Evolutionary conservation across 2,113 vertebrate species (phyloP).

Genomic region (Hemicordylus capensis): DNA sequence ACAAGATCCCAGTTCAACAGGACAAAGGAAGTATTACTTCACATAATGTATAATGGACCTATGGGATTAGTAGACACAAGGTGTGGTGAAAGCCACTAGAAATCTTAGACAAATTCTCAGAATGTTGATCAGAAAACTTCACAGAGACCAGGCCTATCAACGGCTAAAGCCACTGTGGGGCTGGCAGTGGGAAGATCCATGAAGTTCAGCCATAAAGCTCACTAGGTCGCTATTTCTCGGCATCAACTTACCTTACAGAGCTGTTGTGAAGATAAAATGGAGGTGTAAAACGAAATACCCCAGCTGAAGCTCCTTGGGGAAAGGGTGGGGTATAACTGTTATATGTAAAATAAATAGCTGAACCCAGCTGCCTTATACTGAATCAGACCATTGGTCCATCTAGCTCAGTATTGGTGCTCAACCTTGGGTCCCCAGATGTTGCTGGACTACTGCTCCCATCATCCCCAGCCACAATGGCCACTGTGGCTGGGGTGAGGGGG

Average conservation of each 20-base stretch:
- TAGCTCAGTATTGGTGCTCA: no score
- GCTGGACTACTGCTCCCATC: no score
- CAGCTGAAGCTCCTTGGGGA: background rate
- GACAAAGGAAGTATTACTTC: slow-evolving; percentile 11
- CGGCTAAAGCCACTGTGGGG: background rate
- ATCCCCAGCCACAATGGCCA: no score
- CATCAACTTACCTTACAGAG: background rate
- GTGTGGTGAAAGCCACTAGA: background rate
- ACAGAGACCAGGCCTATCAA: background rate
- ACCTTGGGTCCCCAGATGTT: no score
- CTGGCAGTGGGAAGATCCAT: no score
- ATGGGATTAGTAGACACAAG: background rate
- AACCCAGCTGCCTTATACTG: no score
- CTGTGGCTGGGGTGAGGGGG: no score
- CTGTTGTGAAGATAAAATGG: background rate
- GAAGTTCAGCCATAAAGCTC: background rate
- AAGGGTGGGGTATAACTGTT: background rate
- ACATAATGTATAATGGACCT: background rate
- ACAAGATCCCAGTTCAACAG: slow-evolving; percentile 30
- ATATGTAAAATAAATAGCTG: no score
- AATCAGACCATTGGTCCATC: no score
- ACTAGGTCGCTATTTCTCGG: background rate
- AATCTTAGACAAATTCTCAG: slow-evolving; percentile 27
- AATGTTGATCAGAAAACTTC: no score
- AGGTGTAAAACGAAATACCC: background rate